Evolutionary conservation across 2,797 vertebrate species (phyloP), one percentile per base, ranked within the genome.

Genomic region (Adrianichthys oophorus): DNA sequence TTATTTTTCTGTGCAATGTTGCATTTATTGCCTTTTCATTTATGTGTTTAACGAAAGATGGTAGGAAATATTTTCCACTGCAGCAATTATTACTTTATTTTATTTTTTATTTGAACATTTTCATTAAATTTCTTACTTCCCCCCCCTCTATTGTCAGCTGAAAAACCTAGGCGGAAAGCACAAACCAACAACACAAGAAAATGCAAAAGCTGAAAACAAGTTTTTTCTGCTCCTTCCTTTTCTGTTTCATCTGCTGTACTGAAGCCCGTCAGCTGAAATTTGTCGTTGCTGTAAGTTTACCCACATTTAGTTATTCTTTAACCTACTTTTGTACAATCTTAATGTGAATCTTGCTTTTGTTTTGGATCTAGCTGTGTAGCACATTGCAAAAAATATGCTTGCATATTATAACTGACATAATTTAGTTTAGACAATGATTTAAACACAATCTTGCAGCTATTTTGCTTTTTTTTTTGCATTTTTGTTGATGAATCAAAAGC

Each of bases 261-360:
- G 74, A 90, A 41, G 65, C 74, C 55, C 84, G 85, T n/a, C 43
- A 76, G 56, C 83, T 89, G 58, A 90, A 83, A 77, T 90, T 89
- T 72, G 87, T 89, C 2, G 80, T 85, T 0, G 85, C 83, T 10
- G 89, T 90, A 68, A 89, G 89, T 87, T 23, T 41, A 4, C n/a
- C 4, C 56, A 46, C 40, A 26, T 23, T 37, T 19, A 3, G 13
- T 13, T 4, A n/a, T 4, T 2, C n/a, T 19, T 48, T 18, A 17
- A 48, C 21, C 51, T 21, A 64, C 63, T 24, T 15, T 6, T 26
- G 41, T 19, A 5, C 15, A 50, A 54, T 42, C 41, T 8, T 46
- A 43, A 44, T 14, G 23, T 8, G 3, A 17, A 15, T 13, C 14
- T 48, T 4, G 12, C 16, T 55, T 37, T 12, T 12, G 15, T 52